These are phyloP conservation scores for Bombyx mori DNA, from an alignment of 1,140 invertebrate species.

Conservation along the genomic window DNA sequence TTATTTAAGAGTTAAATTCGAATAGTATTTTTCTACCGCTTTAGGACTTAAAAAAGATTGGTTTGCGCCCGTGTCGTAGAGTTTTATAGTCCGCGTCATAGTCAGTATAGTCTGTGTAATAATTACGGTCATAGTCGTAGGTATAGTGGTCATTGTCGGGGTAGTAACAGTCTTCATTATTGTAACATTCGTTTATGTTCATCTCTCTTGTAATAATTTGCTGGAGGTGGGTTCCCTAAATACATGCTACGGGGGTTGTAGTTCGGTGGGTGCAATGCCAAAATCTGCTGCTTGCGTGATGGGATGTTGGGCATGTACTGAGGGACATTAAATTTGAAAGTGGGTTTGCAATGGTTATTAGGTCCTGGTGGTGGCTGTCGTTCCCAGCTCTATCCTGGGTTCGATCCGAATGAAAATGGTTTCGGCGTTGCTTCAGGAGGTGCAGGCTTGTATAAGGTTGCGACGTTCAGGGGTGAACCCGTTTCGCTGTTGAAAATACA, in stretches of 20 bases:
- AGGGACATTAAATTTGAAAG: not conserved
- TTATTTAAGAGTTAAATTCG: not conserved
- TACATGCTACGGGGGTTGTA: too few species aligned
- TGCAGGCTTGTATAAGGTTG: not conserved
- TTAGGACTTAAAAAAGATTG: slow-evolving; percentile 11
- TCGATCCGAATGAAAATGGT: too few species aligned
- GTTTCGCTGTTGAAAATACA: slow-evolving; percentile 15
- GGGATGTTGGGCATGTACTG: too few species aligned
- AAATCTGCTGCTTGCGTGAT: too few species aligned
- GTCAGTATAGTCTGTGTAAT: slow-evolving; percentile 3
- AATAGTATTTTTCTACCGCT: too few species aligned
- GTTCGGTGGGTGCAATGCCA: too few species aligned
- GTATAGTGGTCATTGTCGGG: not conserved
- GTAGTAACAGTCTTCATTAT: not conserved
- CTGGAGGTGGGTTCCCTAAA: slow-evolving; percentile 13
- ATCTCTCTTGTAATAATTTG: slow-evolving; percentile 16
- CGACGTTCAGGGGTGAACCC: slow-evolving; percentile 2
- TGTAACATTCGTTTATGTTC: slow-evolving; percentile 14
- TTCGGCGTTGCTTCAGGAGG: too few species aligned
- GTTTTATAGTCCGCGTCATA: not conserved
- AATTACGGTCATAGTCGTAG: too few species aligned
- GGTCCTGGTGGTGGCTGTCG: not conserved
- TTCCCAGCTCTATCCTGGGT: too few species aligned
- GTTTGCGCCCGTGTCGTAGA: slow-evolving; percentile 14
- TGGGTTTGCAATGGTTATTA: too few species aligned